Evolutionary conservation across 92 coral and sea anemone species (phyloP), one percentile per base, ranked within the genome.

Genomic region (Parazoanthus darwini): DNA sequence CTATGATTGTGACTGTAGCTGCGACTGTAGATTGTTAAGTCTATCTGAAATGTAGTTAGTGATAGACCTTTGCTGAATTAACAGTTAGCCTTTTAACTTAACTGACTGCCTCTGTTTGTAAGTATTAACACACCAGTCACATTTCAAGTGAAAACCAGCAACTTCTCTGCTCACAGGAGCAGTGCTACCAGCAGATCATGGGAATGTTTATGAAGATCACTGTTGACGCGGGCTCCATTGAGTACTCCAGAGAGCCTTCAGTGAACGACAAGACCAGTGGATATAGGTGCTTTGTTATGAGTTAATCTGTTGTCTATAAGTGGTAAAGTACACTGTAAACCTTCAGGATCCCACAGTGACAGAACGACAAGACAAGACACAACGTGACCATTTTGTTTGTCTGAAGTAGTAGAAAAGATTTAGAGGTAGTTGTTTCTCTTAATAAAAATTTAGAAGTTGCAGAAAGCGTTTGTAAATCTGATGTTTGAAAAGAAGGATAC

Each of bases 181-280:
- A 97, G 84, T 94, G 92, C 88, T 97, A 97, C 92, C 98, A 97
- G 80, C 98, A 96, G 88, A 93, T 97, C 29, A 91, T 97, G 98
- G 94, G 93, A 14, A 97, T 97, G 99, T 97, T 97, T 74, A 97
- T 95, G 93, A 97, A 95, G 92, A 97, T 97, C 83, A 88, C 96
- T 5, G 93, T 96, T 33, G 96, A 96, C 81, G 98, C 99, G 33
- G 99, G 99, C 51, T 96, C 99, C 39, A 91, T 96, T 86, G 99
- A 98, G 1, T 96, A 96, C 87, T 97, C 99, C 0, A 65, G 96
- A n/a, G 98, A 94, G 65, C 94, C 99, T 4, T 94, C 99, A 0
- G 78, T 90, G 11, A 94, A 94, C 35, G 99, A 97, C 54, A 97
- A 97, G 22, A 95, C 96, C 39, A 95, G 96, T 65, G 98, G 98